Percentiles rank a stretch among this genome's conserved stretches.
Conservation (phyloP, 2,113 vertebrate genomes). For the Poicephalus gulielmi region DNA sequence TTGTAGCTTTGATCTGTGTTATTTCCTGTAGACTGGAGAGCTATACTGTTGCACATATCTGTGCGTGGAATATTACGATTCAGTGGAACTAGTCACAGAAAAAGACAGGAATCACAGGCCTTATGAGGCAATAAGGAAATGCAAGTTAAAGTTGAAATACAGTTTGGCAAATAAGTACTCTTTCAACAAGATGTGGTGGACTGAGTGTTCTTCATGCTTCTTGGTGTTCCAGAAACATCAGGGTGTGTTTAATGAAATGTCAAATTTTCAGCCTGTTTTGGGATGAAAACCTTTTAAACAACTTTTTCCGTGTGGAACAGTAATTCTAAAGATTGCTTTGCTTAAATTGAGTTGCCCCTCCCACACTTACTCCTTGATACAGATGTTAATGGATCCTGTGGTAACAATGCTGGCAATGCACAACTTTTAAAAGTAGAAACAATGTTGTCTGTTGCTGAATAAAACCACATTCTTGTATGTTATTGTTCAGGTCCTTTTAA, state of each 20-base stretch:
- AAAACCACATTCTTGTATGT: not conserved
- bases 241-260: not conserved
- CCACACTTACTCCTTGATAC: not conserved
- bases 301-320: not conserved
- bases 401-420: not conserved
- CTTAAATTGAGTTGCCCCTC: not conserved
- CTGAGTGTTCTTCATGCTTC: not conserved
- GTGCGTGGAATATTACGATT: accelerated
- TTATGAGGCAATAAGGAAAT: not conserved
- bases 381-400: not conserved
- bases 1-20: not conserved
- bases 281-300: not conserved
- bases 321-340: not conserved
- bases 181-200: not conserved
- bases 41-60: not conserved
- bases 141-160: not conserved
- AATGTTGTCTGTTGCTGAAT: not conserved
- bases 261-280: not conserved
- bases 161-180: not conserved
- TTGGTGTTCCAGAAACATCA: not conserved
- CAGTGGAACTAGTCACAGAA: not conserved
- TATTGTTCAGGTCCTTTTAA: not conserved
- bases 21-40: not conserved
- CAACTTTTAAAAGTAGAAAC: not conserved
- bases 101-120: not conserved